Conservation (phyloP, 2,888 invertebrate genomes). For the Zhuqinia jingwanae region DNA sequence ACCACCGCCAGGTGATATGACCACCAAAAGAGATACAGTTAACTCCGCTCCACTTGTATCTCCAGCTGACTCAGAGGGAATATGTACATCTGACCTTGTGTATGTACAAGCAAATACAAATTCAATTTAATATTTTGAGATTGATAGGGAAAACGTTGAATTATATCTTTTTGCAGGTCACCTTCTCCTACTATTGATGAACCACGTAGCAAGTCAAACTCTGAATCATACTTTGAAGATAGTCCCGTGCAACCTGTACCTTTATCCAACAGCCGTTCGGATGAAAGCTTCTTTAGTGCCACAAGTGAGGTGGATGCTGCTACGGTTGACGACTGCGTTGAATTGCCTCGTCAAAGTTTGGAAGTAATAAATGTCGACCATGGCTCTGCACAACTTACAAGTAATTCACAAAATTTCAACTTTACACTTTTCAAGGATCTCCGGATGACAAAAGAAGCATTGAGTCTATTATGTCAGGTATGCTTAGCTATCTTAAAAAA, state of each 20-base stretch:
- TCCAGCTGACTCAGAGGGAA: neutral
- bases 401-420: neutral
- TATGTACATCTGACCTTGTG: conserved; percentile 14
- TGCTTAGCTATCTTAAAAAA: neutral
- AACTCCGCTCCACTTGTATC: too few relatives aligned
- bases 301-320: neutral
- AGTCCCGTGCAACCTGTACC: neutral
- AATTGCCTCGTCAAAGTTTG: too few relatives aligned
- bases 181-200: neutral
- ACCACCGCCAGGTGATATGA: too few relatives aligned
- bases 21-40: too few relatives aligned
- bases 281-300: conserved; percentile 39
- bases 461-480: conserved; percentile 48
- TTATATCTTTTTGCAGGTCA: neutral
- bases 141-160: neutral
- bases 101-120: conserved; percentile 9
- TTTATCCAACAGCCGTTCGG: neutral
- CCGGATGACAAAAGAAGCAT: neutral
- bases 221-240: neutral
- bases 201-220: too few relatives aligned
- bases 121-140: neutral
- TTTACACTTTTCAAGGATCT: conserved; percentile 49
- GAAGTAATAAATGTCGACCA: neutral
- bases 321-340: neutral
- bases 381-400: neutral